These are phyloP conservation scores for Jaculus jaculus DNA, from an alignment of 2,113 vertebrate species.

Conservation along the genomic window DNA sequence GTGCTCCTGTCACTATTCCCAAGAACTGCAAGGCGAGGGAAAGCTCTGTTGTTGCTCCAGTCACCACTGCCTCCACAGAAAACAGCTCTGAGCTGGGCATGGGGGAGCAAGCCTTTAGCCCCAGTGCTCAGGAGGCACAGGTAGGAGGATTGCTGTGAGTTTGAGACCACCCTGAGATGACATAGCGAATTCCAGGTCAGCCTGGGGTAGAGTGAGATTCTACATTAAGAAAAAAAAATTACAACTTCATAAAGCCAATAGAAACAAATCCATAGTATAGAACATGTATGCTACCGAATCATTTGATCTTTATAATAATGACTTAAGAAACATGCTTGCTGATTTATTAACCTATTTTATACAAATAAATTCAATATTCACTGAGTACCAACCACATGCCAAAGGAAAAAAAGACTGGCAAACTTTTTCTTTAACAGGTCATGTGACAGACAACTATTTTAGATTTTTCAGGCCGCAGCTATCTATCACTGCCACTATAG, in stretches of 20 bases:
- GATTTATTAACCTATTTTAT: neutral
- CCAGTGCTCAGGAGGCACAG: too few relatives aligned
- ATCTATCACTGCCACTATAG: neutral
- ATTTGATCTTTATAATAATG: neutral
- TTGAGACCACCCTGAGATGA: too few relatives aligned
- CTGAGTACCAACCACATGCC: neutral
- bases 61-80: neutral
- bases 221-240: too few relatives aligned
- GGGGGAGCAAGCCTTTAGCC: too few relatives aligned
- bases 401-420: neutral
- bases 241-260: neutral
- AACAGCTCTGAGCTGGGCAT: too few relatives aligned
- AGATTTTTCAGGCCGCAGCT: neutral
- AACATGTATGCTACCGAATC: neutral
- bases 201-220: too few relatives aligned
- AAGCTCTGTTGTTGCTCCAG: neutral
- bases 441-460: constrained; percentile 5
- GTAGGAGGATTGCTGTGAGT: too few relatives aligned
- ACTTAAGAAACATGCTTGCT: neutral
- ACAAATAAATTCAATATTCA: constrained; percentile 36
- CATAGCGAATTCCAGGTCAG: too few relatives aligned
- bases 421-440: neutral
- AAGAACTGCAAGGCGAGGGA: neutral
- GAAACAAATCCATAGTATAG: neutral
- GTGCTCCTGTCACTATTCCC: neutral